These are phyloP conservation scores for Lagorchestes hirsutus DNA, from an alignment of 2,797 vertebrate species.

Conservation along the genomic window DNA sequence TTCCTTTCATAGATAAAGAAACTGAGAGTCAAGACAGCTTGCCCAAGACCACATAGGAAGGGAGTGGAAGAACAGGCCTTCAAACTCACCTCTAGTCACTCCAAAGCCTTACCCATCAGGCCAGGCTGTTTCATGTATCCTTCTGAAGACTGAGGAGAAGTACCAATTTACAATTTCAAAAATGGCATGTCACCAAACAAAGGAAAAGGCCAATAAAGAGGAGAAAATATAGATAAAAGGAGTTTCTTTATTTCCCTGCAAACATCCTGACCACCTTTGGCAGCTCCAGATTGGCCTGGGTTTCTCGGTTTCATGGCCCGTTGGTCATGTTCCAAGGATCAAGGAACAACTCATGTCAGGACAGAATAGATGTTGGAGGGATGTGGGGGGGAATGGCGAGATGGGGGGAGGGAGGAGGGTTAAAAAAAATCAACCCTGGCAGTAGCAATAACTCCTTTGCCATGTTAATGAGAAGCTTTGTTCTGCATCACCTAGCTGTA, in stretches of 20 bases:
- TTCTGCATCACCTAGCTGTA: slow-evolving; percentile 80
- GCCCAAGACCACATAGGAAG: not conserved
- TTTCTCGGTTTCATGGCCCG: not conserved
- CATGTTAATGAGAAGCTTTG: slow-evolving; percentile 83
- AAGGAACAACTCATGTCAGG: not conserved
- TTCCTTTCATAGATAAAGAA: not conserved
- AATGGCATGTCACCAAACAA: not conserved
- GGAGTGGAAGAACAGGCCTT: not conserved
- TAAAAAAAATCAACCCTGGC: not conserved
- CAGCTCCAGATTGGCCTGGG: not conserved
- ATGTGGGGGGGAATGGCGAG: fast-evolving
- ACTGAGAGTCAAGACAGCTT: not conserved
- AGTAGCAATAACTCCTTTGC: slow-evolving; percentile 60
- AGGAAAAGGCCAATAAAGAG: not conserved
- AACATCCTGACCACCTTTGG: not conserved
- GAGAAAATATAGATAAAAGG: not conserved
- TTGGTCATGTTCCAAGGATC: slow-evolving; percentile 38
- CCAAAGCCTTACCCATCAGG: not conserved
- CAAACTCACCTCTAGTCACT: not conserved
- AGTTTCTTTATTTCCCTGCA: not conserved
- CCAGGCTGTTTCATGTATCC: not conserved
- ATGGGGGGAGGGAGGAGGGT: not conserved
- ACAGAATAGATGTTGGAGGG: not conserved
- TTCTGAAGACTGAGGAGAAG: not conserved
- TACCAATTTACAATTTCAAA: not conserved